Base-by-base conservation (phyloP, 2,797 vertebrate species). In the Sebastolobus altivelis region DNA sequence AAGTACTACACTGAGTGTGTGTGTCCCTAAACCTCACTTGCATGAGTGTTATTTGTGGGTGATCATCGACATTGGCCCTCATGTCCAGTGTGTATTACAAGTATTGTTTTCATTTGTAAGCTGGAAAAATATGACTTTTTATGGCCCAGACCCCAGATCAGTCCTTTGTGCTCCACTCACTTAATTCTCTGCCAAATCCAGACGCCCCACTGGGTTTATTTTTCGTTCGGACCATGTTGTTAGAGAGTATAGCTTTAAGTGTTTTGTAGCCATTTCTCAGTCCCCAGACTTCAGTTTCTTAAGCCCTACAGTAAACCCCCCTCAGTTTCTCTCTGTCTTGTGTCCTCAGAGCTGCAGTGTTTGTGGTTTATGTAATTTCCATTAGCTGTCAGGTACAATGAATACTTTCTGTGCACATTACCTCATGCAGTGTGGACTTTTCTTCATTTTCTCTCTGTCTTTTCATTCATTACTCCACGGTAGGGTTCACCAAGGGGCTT, bases 141-240 rank as follows among this genome's bases (percentile, higher is more conserved):
- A 75, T 49, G 71, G 76, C 37, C 40, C 82, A 85, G 70, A 85
- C 59, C 58, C 52, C 62, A 66, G 76, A 69, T 67, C 67, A 72
- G 70, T 22, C 69, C 54, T 88, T 78, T 78, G 79, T 72, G 38
- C 74, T 79, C 37, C 3, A 46, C 56, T 87, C 80, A 59, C 31
- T 82, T 74, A 55, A 66, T 82, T 82, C 74, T 77, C 80, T 72
- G 80, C 79, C 81, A 90, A 82, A 80, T 82, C 85, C 75, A 71
- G 83, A 59, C 62, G 52, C 75, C 72, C 70, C 46, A 33, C 72
- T 85, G 84, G 52, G 62, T 81, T 88, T 90, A 88, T 91, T 89
- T 87, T 90, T 88, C 90, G 87, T 78, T 56, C 4, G 2, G 37
- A 77, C 73, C 69, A 58, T 87, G 70, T 87, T 60, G 72, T 80